Percentiles rank a stretch among this genome's conserved stretches.
These are phyloP conservation scores for Polyploca ridens DNA, from an alignment of 2,888 invertebrate genomes.

Conservation along the genomic window DNA sequence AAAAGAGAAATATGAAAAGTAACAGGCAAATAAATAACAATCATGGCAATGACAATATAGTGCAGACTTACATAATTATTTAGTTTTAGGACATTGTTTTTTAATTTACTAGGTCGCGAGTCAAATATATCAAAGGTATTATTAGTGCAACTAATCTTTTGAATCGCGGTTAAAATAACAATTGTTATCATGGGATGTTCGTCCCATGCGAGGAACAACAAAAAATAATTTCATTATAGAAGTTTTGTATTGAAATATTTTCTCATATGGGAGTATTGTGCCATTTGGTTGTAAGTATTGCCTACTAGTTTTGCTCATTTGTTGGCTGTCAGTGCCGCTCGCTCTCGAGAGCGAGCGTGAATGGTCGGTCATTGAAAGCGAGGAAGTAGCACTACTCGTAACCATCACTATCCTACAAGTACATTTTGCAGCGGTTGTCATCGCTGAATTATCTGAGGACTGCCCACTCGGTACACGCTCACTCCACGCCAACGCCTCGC, in stretches of 20 bases:
- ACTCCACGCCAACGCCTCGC: slow-evolving; percentile 13
- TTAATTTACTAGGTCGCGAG: too few species aligned
- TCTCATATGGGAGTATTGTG: slow-evolving; percentile 5
- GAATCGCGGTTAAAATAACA: too few species aligned
- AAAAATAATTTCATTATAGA: background rate
- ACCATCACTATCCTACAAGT: slow-evolving; percentile 17
- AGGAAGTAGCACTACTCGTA: slow-evolving; percentile 20
- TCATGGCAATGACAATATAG: too few species aligned
- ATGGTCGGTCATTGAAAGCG: slow-evolving; percentile 21
- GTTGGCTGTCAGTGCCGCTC: slow-evolving; percentile 27
- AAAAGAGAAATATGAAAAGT: too few species aligned
- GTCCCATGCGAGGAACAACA: too few species aligned
- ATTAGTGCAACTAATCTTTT: too few species aligned
- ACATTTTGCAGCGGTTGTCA: slow-evolving; percentile 35
- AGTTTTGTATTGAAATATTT: background rate
- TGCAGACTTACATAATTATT: too few species aligned
- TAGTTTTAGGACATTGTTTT: too few species aligned
- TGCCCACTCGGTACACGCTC: slow-evolving; percentile 20
- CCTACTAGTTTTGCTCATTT: slow-evolving; percentile 24
- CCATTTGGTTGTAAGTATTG: background rate
- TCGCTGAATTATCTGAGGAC: slow-evolving; percentile 38
- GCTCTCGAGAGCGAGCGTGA: slow-evolving; percentile 16
- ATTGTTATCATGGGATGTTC: too few species aligned
- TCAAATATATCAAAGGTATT: too few species aligned
- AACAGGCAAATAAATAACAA: too few species aligned